Evolutionary conservation across 2,113 vertebrate species (phyloP).

Genomic region (Mastomys coucha): DNA sequence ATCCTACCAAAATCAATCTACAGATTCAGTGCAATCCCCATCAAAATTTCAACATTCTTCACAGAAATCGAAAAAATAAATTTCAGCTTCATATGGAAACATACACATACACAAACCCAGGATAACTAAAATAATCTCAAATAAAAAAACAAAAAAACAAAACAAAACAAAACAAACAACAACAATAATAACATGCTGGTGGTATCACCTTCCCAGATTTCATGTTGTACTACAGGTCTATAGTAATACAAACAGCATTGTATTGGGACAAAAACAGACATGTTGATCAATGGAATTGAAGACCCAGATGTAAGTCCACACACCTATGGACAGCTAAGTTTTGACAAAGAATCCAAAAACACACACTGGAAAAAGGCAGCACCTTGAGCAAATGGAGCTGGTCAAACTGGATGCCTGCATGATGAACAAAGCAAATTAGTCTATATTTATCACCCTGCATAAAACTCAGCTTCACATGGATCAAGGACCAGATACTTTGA

Average conservation of each 20-base stretch:
- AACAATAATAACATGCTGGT: neutral
- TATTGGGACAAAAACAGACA: neutral
- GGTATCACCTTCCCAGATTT: neutral
- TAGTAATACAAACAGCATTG: neutral
- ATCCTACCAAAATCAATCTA: neutral
- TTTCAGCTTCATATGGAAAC: neutral
- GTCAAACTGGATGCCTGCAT: neutral
- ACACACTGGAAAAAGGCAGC: neutral
- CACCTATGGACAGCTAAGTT: neutral
- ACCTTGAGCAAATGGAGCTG: neutral
- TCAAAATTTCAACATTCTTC: neutral
- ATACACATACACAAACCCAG: neutral
- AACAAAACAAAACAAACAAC: no score
- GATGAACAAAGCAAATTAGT: neutral
- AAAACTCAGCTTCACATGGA: neutral
- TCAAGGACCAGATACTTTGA: neutral
- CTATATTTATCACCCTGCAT: neutral
- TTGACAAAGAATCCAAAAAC: neutral
- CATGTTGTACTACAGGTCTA: neutral
- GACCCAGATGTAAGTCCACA: neutral
- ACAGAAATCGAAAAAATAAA: neutral
- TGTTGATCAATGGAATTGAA: neutral
- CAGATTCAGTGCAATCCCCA: neutral
- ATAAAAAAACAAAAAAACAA: neutral
- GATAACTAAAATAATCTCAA: neutral